A percentile compares a stretch with the other conserved stretches of the same genome.
phyloP scores from a whole-genome alignment of 1,140 invertebrate genomes.

The Sitobion miscanthi region DNA sequence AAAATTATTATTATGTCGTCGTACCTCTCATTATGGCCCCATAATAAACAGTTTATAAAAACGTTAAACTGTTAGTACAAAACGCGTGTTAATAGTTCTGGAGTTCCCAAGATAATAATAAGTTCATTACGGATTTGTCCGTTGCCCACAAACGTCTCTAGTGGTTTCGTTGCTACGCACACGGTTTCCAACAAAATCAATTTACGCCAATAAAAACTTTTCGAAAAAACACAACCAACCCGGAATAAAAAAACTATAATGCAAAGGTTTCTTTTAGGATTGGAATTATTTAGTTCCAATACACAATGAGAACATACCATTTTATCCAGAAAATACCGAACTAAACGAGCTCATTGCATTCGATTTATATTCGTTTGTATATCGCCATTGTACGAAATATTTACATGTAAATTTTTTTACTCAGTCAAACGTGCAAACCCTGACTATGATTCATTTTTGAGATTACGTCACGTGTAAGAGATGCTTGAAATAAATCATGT shows the following conservation, averaged over 20 bases:
- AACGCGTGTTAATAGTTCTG: slow-evolving; percentile 1
- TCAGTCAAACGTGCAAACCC: neutral
- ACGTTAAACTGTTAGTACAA: neutral
- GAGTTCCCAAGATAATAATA: slow-evolving; percentile 7
- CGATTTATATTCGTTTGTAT: neutral
- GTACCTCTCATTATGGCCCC: neutral
- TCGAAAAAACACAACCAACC: slow-evolving; percentile 14
- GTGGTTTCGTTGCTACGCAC: neutral
- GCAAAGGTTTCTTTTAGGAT: neutral
- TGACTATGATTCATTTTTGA: neutral
- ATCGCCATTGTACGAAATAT: neutral
- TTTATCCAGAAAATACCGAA: neutral
- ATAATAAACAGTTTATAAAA: neutral
- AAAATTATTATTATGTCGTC: neutral
- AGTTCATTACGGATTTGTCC: neutral
- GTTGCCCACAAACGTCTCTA: neutral
- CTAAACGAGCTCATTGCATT: neutral
- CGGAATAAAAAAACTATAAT: neutral
- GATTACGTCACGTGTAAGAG: neutral
- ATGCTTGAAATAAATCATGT: neutral
- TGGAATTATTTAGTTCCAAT: neutral
- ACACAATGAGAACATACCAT: neutral
- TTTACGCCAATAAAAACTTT: neutral
- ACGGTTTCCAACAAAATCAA: neutral
- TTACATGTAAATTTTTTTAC: neutral